phyloP scores from a whole-genome alignment of 2,888 invertebrate genomes.

The Eulithis testata region DNA sequence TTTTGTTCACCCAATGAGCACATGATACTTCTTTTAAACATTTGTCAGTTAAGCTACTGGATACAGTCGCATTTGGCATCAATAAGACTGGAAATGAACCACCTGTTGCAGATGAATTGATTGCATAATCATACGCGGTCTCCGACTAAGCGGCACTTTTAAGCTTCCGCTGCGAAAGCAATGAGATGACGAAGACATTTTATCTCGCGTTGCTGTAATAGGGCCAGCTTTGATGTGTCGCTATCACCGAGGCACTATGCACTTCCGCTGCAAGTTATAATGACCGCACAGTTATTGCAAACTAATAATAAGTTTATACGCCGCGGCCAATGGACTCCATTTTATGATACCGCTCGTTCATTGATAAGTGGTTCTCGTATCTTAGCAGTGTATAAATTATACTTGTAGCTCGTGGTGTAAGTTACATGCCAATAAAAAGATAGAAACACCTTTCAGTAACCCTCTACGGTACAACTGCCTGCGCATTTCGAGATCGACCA shows the following conservation, averaged over 20 bases:
- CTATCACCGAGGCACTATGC: conserved; percentile 17
- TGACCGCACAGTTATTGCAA: conserved; percentile 16
- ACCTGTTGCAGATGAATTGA: neutral
- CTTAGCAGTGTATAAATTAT: neutral
- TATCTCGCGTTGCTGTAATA: conserved; percentile 14
- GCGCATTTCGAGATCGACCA: too few species aligned
- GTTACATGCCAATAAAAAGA: too few species aligned
- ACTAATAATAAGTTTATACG: conserved; percentile 24
- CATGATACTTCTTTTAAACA: too few species aligned
- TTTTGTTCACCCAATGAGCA: too few species aligned
- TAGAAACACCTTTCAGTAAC: too few species aligned
- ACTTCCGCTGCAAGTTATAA: conserved; percentile 22
- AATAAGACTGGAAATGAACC: too few species aligned
- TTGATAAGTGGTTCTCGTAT: conserved; percentile 11
- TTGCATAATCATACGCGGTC: neutral
- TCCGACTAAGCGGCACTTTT: neutral
- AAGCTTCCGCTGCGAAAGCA: neutral
- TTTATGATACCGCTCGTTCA: conserved; percentile 7
- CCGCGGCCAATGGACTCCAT: conserved; percentile 1
- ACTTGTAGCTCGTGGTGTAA: neutral
- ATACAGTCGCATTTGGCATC: too few species aligned
- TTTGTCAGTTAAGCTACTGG: too few species aligned
- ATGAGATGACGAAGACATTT: neutral
- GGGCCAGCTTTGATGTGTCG: conserved; percentile 22
- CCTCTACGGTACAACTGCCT: too few species aligned